These are phyloP conservation scores for Theodoxus fluviatilis DNA, from an alignment of 2,888 invertebrate species.

Conservation along the genomic window DNA sequence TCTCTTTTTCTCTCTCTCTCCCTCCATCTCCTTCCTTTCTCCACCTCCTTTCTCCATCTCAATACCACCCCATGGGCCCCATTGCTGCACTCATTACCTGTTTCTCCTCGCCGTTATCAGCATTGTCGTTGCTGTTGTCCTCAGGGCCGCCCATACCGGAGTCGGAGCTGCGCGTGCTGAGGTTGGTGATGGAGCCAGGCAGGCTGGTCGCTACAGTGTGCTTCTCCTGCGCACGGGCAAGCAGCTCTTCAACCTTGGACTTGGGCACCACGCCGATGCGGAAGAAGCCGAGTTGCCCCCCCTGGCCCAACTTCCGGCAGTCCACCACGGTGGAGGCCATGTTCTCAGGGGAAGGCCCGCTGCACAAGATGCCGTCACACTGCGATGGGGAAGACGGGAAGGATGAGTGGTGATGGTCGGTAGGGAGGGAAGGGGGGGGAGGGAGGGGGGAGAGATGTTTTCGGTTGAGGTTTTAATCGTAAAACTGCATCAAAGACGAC, in stretches of 20 bases:
- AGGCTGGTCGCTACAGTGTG: conserved; percentile 27
- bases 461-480: too few relatives aligned
- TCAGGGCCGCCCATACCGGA: background rate
- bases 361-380: conserved; percentile 48
- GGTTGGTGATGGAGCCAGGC: conserved; percentile 24
- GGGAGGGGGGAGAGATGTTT: too few relatives aligned
- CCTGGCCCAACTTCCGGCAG: conserved; percentile 37
- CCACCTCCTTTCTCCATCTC: too few relatives aligned
- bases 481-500: too few relatives aligned
- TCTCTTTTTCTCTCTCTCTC: too few relatives aligned
- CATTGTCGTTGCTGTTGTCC: too few relatives aligned
- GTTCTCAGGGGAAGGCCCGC: conserved; percentile 46
- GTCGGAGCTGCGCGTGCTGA: conserved; percentile 21
- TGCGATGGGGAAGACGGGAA: conserved; percentile 28
- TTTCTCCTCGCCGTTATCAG: conserved; percentile 22
- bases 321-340: conserved; percentile 48
- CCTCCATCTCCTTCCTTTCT: too few relatives aligned
- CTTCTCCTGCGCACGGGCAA: conserved; percentile 35
- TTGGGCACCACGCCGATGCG: conserved; percentile 46
- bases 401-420: too few relatives aligned
- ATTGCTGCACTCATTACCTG: background rate
- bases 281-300: conserved; percentile 45
- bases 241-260: conserved; percentile 40
- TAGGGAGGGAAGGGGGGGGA: too few relatives aligned
- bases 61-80: too few relatives aligned